phyloP scores from a whole-genome alignment of 2,888 invertebrate species.

The Saturnia japonica region DNA sequence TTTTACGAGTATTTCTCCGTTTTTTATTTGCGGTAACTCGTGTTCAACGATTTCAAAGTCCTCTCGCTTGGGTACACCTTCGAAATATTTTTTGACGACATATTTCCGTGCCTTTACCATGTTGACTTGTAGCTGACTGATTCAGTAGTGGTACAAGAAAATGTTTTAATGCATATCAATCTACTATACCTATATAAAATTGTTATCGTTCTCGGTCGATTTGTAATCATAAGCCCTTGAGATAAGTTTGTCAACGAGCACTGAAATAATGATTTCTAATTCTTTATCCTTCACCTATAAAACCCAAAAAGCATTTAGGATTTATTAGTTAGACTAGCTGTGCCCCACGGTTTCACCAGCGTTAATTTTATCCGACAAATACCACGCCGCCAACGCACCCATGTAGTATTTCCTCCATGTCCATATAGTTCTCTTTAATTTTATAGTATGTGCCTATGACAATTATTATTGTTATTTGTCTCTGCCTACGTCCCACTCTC shows the following conservation, averaged over 20 bases:
- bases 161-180: slow-evolving; percentile 1
- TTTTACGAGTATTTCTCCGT: slow-evolving; percentile 74
- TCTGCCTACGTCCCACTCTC: too few relatives aligned
- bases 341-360: too few relatives aligned
- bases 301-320: not conserved
- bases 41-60: slow-evolving; percentile 84
- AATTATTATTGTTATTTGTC: too few relatives aligned
- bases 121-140: slow-evolving; percentile 15
- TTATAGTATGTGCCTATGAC: too few relatives aligned
- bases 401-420: too few relatives aligned
- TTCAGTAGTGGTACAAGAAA: not conserved
- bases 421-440: too few relatives aligned
- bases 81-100: slow-evolving; percentile 78
- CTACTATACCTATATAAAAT: not conserved
- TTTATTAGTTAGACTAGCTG: too few relatives aligned
- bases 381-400: too few relatives aligned
- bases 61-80: slow-evolving; percentile 80
- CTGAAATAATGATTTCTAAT: not conserved
- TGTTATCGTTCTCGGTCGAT: slow-evolving; percentile 11
- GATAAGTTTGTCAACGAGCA: slow-evolving; percentile 4
- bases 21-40: slow-evolving; percentile 79
- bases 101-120: slow-evolving; percentile 82
- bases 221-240: not conserved
- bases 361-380: too few relatives aligned
- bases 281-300: not conserved